Percentiles rank a stretch among this genome's conserved stretches.
These are phyloP conservation scores for Malacosoma neustria DNA, from an alignment of 2,888 invertebrate species.

Conservation along the genomic window DNA sequence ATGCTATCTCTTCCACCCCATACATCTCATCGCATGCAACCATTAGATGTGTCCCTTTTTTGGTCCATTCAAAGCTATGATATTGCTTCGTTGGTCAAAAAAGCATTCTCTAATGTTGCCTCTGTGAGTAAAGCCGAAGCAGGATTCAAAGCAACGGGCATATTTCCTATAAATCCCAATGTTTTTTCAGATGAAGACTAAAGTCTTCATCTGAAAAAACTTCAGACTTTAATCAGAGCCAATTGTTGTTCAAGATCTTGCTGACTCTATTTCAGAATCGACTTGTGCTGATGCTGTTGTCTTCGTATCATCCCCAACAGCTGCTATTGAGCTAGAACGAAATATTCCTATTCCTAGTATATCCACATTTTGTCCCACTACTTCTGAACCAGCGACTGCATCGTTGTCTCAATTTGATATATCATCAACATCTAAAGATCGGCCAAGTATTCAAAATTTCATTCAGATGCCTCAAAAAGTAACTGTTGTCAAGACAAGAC, in stretches of 20 bases:
- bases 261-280: too few species aligned
- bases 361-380: too few species aligned
- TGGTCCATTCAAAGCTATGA: slow-evolving; percentile 13
- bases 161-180: slow-evolving; percentile 10
- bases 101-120: slow-evolving; percentile 11
- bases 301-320: neutral
- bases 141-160: slow-evolving; percentile 13
- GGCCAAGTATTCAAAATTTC: slow-evolving; percentile 12
- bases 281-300: neutral
- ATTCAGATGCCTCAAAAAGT: slow-evolving; percentile 11
- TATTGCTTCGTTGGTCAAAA: slow-evolving; percentile 9
- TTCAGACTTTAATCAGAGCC: too few species aligned
- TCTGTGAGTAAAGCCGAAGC: slow-evolving; percentile 14
- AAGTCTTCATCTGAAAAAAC: too few species aligned
- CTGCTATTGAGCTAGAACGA: too few species aligned
- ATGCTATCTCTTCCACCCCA: slow-evolving; percentile 19
- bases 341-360: too few species aligned
- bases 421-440: slow-evolving; percentile 1
- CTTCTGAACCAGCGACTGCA: too few species aligned
- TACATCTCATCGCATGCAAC: slow-evolving; percentile 19
- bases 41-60: slow-evolving; percentile 19
- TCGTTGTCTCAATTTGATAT: neutral
- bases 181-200: neutral
- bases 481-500: slow-evolving; percentile 9
- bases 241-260: too few species aligned